phyloP scores from a whole-genome alignment of 2,888 invertebrate genomes.

The Melinaea menophilus region DNA sequence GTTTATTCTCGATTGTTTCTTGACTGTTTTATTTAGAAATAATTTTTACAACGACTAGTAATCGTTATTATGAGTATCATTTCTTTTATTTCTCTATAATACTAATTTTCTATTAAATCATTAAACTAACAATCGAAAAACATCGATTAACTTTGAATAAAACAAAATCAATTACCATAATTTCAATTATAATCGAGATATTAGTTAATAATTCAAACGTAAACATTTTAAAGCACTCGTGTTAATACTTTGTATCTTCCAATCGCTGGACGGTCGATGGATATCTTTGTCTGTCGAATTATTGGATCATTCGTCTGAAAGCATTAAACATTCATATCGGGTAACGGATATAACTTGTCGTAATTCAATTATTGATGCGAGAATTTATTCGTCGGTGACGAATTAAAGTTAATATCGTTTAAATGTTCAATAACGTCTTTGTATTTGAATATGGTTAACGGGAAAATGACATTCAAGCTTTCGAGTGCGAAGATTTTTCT shows the following conservation, averaged over 20 bases:
- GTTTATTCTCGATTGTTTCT: constrained; percentile 50
- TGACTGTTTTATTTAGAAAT: constrained; percentile 15
- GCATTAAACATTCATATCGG: constrained; percentile 67
- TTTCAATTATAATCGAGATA: constrained; percentile 1
- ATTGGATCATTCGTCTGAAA: constrained; percentile 58
- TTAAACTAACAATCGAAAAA: neutral
- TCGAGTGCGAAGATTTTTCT: constrained; percentile 3
- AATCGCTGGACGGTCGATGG: constrained; percentile 66
- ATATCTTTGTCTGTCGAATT: constrained; percentile 68
- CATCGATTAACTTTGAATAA: neutral
- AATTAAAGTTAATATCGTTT: constrained; percentile 3
- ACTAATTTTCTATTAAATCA: neutral
- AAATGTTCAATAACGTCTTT: neutral
- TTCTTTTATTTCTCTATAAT: neutral
- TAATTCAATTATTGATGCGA: constrained; percentile 27
- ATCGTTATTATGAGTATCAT: neutral
- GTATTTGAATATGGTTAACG: neutral
- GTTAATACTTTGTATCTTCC: constrained; percentile 37
- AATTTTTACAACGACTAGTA: constrained; percentile 16
- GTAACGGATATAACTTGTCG: constrained; percentile 67
- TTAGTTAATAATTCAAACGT: neutral
- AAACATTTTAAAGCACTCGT: constrained; percentile 5
- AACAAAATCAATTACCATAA: neutral
- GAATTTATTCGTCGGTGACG: constrained; percentile 9
- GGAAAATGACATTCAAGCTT: neutral